Conservation (phyloP, 2,888 invertebrate species). For the Steinernema scapterisci region DNA sequence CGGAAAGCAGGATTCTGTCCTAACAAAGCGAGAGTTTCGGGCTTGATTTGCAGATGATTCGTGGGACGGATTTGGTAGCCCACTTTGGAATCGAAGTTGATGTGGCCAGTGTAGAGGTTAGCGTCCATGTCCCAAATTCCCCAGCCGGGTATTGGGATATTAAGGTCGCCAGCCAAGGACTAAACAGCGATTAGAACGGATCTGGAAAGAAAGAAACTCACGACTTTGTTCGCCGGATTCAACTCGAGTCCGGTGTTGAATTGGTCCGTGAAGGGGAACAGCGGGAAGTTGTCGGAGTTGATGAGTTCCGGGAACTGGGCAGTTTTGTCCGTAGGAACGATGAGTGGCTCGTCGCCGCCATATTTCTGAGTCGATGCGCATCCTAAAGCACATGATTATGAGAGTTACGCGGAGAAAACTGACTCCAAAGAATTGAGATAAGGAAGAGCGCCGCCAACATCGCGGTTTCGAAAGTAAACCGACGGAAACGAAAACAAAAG, state of each 20-base stretch:
- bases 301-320: slow-evolving; percentile 57
- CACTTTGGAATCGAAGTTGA: slow-evolving; percentile 49
- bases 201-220: slow-evolving; percentile 47
- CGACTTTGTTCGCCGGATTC: slow-evolving; percentile 62
- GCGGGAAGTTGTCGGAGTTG: slow-evolving; percentile 62
- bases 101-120: slow-evolving; percentile 54
- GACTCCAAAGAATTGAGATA: not conserved
- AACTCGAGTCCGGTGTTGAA: slow-evolving; percentile 60
- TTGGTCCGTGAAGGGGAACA: slow-evolving; percentile 63
- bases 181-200: slow-evolving; percentile 29
- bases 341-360: slow-evolving; percentile 58
- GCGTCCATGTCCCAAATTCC: slow-evolving; percentile 62
- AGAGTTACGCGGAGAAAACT: not conserved
- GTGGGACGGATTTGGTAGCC: slow-evolving; percentile 60
- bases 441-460: not conserved
- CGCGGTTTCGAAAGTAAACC: not conserved
- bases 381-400: not conserved
- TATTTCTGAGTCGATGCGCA: slow-evolving; percentile 45
- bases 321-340: slow-evolving; percentile 51
- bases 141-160: slow-evolving; percentile 64
- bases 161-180: slow-evolving; percentile 60
- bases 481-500: too few relatives aligned
- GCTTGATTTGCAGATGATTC: slow-evolving; percentile 59
- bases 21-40: slow-evolving; percentile 55
- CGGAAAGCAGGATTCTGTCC: slow-evolving; percentile 59